Percentiles rank a stretch among this genome's conserved stretches.
phyloP scores from a whole-genome alignment of 2,888 invertebrate species.

The Pollenia griseotomentosa region DNA sequence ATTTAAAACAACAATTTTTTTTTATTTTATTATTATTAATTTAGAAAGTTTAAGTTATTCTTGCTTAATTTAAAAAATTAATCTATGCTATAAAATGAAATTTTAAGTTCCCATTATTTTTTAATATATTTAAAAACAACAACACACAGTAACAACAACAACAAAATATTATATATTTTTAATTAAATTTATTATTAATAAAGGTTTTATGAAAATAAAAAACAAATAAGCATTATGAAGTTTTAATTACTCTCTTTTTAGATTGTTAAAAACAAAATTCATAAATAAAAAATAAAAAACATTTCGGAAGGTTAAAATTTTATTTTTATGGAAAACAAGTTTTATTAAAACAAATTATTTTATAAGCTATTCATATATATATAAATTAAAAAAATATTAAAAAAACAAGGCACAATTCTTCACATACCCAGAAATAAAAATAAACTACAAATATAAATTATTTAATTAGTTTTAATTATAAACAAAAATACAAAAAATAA shows the following conservation, averaged over 20 bases:
- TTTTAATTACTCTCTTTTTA: constrained; percentile 51
- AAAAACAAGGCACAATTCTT: constrained; percentile 64
- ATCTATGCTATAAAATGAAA: constrained; percentile 64
- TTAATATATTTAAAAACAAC: constrained; percentile 55
- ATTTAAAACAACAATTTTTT: not conserved
- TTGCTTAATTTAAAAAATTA: constrained; percentile 10
- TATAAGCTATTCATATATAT: constrained; percentile 47
- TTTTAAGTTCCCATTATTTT: constrained; percentile 72
- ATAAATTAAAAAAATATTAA: constrained; percentile 20
- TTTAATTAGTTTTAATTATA: constrained; percentile 56
- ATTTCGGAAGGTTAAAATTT: constrained; percentile 82
- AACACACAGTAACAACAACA: constrained; percentile 3
- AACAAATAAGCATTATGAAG: constrained; percentile 48
- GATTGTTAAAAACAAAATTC: constrained; percentile 22
- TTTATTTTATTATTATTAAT: constrained; percentile 38
- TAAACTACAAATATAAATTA: constrained; percentile 24
- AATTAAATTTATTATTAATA: constrained; percentile 67
- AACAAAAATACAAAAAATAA: constrained; percentile 14
- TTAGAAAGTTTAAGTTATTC: constrained; percentile 44
- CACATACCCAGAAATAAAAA: constrained; percentile 22
- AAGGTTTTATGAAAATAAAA: constrained; percentile 67
- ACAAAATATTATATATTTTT: constrained; percentile 54
- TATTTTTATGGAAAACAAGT: constrained; percentile 57
- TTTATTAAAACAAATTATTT: constrained; percentile 25
- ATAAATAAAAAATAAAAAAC: constrained; percentile 66